Conservation (phyloP, 92 coral and sea anemone species). For the Pocillopora meandrina region DNA sequence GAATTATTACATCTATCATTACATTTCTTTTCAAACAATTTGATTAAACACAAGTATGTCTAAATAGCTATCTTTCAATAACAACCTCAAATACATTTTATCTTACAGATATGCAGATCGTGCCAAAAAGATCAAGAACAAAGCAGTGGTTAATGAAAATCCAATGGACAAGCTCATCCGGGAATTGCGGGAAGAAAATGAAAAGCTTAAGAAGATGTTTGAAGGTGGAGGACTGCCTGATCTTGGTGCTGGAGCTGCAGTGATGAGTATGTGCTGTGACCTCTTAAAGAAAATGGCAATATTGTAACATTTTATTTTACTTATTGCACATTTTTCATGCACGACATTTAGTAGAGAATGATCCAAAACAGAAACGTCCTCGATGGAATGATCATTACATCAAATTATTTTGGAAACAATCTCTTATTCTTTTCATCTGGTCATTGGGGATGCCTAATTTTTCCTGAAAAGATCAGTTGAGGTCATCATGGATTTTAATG, state of each 20-base stretch:
- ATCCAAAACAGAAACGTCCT: no score
- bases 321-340: no score
- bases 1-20: not conserved
- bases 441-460: no score
- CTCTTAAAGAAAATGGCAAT: not conserved
- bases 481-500: no score
- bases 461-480: no score
- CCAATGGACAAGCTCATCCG: constrained; percentile 97
- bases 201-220: constrained; percentile 85
- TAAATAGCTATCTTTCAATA: not conserved
- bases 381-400: no score
- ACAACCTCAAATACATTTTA: not conserved
- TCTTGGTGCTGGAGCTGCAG: constrained; percentile 31
- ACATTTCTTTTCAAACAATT: not conserved
- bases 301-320: no score
- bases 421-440: no score
- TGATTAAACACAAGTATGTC: not conserved
- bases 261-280: constrained; percentile 7
- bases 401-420: no score
- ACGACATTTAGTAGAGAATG: no score
- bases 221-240: constrained; percentile 71
- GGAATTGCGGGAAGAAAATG: constrained; percentile 94
- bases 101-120: constrained; percentile 93
- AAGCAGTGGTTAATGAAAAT: constrained; percentile 98
- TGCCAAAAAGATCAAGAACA: constrained; percentile 99